A percentile compares a stretch with the other conserved stretches of the same genome.
These are phyloP conservation scores for Zeus faber DNA, from an alignment of 2,113 vertebrate species.

Conservation along the genomic window DNA sequence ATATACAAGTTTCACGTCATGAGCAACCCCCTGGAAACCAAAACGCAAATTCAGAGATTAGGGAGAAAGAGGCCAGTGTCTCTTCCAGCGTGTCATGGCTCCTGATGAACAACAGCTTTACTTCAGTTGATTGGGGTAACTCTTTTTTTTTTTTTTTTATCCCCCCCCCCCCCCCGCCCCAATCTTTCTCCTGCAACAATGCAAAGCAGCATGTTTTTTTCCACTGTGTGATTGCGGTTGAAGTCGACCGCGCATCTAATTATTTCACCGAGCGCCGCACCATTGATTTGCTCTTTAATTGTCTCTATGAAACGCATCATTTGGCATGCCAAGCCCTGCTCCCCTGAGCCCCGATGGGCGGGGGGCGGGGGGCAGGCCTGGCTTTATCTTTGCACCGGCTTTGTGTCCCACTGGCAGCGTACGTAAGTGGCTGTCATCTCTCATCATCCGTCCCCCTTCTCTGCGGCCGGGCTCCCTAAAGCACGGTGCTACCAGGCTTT, in stretches of 20 bases:
- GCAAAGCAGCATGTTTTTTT: slow-evolving; percentile 17
- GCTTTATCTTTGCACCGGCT: slow-evolving; percentile 37
- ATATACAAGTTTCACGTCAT: not conserved
- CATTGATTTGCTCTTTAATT: slow-evolving; percentile 71
- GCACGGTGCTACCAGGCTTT: slow-evolving; percentile 27
- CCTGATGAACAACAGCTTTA: slow-evolving; percentile 43
- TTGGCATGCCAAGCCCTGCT: slow-evolving; percentile 43
- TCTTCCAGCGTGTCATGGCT: slow-evolving; percentile 21
- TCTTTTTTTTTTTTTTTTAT: slow-evolving; percentile 25
- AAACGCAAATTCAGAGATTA: slow-evolving; percentile 17
- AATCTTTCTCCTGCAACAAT: slow-evolving; percentile 1
- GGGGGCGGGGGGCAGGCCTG: not conserved
- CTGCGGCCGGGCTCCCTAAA: slow-evolving; percentile 23
- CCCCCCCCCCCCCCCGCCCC: slow-evolving; percentile 2
- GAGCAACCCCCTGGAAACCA: slow-evolving; percentile 1
- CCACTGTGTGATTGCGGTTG: slow-evolving; percentile 39
- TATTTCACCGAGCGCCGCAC: slow-evolving; percentile 41
- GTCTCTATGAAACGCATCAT: slow-evolving; percentile 63
- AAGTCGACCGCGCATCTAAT: slow-evolving; percentile 34
- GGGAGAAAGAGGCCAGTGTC: slow-evolving; percentile 4
- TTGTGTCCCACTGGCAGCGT: slow-evolving; percentile 42
- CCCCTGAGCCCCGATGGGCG: slow-evolving; percentile 35
- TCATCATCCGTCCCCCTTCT: slow-evolving; percentile 29
- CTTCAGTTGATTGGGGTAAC: slow-evolving; percentile 21
- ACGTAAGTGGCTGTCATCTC: slow-evolving; percentile 42